These are phyloP conservation scores for Agonopterix arenella DNA, from an alignment of 2,888 invertebrate species.

Conservation along the genomic window DNA sequence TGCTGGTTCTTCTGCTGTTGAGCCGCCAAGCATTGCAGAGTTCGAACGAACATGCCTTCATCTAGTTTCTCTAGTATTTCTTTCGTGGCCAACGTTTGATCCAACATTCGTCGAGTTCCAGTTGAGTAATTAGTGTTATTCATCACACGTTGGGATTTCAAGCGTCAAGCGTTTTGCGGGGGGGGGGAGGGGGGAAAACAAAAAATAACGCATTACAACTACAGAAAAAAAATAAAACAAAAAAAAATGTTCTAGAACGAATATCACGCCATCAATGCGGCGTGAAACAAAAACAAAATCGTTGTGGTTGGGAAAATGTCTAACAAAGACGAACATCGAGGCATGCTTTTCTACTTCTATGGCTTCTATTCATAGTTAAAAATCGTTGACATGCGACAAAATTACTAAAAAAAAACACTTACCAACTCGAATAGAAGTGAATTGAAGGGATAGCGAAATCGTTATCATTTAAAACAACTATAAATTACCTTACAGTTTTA, in stretches of 20 bases:
- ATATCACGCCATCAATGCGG: constrained; percentile 10
- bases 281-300: constrained; percentile 14
- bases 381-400: constrained; percentile 31
- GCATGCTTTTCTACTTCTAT: constrained; percentile 69
- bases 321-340: constrained; percentile 51
- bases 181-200: constrained; percentile 63
- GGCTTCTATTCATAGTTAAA: constrained; percentile 42
- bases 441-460: too few species aligned
- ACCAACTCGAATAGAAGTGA: constrained; percentile 17
- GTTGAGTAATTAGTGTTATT: constrained; percentile 46
- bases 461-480: too few species aligned
- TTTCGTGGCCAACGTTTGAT: constrained; percentile 44
- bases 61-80: constrained; percentile 73
- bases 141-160: constrained; percentile 70
- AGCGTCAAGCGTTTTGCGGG: constrained; percentile 74
- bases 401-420: constrained; percentile 23
- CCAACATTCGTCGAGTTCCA: constrained; percentile 17
- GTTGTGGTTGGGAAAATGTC: constrained; percentile 75
- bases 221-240: constrained; percentile 63
- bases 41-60: constrained; percentile 74
- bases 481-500: too few species aligned
- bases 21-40: constrained; percentile 73
- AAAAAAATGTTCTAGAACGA: constrained; percentile 21
- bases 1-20: constrained; percentile 71
- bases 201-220: constrained; percentile 77